Conservation (phyloP, 2,888 invertebrate genomes). For the Cloeon dipterum region DNA sequence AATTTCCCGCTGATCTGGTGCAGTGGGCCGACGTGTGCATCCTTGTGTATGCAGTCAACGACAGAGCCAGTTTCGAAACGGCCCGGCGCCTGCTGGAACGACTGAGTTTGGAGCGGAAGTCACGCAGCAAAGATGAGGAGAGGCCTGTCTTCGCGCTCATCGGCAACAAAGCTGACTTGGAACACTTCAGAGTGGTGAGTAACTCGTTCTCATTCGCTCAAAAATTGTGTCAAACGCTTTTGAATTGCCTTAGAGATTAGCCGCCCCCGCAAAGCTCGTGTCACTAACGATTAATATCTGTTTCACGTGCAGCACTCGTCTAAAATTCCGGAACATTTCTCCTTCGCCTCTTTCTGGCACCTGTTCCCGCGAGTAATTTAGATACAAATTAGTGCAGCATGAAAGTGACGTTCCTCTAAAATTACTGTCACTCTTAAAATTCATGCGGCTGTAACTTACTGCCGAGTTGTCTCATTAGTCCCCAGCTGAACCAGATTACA, state of each 20-base stretch:
- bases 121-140: slow-evolving; percentile 24
- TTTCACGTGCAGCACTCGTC: no score
- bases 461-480: no score
- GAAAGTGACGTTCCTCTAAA: background rate
- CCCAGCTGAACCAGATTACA: no score
- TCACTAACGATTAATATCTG: no score
- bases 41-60: slow-evolving; percentile 54
- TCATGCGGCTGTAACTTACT: no score
- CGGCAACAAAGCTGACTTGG: slow-evolving; percentile 59
- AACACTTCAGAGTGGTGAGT: slow-evolving; percentile 48
- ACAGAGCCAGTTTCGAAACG: slow-evolving; percentile 42
- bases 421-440: no score
- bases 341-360: background rate
- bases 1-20: slow-evolving; percentile 31
- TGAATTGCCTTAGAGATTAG: no score
- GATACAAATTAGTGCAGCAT: background rate
- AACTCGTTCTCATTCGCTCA: background rate
- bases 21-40: slow-evolving; percentile 61
- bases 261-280: no score
- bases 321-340: no score
- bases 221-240: background rate
- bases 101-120: background rate
- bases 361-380: background rate
- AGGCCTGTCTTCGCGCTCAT: slow-evolving; percentile 33
- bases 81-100: slow-evolving; percentile 17